Conservation (phyloP, 2,888 invertebrate species). For the Athripsodes cinereus region DNA sequence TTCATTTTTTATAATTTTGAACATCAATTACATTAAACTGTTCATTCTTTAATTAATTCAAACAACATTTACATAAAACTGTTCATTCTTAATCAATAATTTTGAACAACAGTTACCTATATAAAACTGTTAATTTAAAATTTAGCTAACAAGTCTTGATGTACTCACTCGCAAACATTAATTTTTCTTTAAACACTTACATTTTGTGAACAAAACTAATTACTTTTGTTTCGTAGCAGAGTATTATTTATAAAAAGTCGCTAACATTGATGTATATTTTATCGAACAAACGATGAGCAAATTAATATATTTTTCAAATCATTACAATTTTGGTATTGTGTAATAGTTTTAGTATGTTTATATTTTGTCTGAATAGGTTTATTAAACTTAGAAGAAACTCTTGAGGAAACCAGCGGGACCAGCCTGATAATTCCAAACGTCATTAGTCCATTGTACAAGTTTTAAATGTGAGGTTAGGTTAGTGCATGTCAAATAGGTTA, state of each 20-base stretch:
- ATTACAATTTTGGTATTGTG: too few relatives aligned
- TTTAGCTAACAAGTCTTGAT: not conserved
- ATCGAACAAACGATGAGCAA: conserved; percentile 21
- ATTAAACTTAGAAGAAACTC: conserved; percentile 80
- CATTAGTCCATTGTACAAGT: conserved; percentile 7
- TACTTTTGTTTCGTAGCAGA: too few relatives aligned
- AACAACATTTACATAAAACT: too few relatives aligned
- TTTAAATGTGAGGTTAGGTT: not conserved
- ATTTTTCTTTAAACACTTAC: too few relatives aligned
- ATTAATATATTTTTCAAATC: not conserved
- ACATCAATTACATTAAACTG: too few relatives aligned
- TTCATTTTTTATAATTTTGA: too few relatives aligned
- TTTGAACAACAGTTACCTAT: too few relatives aligned
- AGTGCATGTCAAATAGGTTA: not conserved
- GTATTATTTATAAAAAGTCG: conserved; percentile 14
- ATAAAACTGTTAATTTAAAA: too few relatives aligned
- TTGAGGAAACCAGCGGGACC: conserved; percentile 91
- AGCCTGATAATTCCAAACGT: conserved; percentile 51
- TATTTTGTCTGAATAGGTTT: not conserved
- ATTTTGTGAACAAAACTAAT: conserved; percentile 11
- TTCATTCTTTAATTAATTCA: too few relatives aligned
- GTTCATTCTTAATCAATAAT: too few relatives aligned
- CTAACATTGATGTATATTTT: conserved; percentile 14
- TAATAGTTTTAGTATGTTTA: too few relatives aligned
- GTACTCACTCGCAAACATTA: too few relatives aligned